phyloP scores from a whole-genome alignment of 2,888 invertebrate species.

The Prosapia bicincta region DNA sequence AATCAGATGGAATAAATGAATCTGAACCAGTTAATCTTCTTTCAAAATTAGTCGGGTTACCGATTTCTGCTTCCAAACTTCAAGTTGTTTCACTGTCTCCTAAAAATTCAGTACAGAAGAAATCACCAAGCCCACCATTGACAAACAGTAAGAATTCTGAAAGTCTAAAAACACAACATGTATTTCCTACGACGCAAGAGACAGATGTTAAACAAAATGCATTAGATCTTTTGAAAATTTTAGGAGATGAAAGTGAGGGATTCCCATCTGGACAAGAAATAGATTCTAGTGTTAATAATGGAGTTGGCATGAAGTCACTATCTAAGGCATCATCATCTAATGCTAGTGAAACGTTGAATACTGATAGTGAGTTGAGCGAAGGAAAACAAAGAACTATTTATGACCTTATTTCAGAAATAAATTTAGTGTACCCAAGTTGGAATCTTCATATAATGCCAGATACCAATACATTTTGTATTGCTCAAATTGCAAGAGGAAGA shows the following conservation, averaged over 20 bases:
- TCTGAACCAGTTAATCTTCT: not conserved
- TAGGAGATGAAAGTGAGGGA: slow-evolving; percentile 14
- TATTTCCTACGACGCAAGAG: not conserved
- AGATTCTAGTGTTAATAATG: not conserved
- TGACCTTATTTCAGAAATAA: slow-evolving; percentile 14
- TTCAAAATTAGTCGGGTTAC: not conserved
- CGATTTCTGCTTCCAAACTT: not conserved
- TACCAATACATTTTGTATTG: slow-evolving; percentile 22
- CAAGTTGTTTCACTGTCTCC: not conserved
- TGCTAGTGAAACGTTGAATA: not conserved
- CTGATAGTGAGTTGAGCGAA: not conserved
- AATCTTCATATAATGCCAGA: slow-evolving; percentile 26
- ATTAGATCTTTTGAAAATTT: slow-evolving; percentile 17
- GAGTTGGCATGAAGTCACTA: not conserved
- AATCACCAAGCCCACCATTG: not conserved
- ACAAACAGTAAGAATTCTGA: not conserved
- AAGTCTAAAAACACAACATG: not conserved
- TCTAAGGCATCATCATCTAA: not conserved
- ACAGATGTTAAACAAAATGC: not conserved
- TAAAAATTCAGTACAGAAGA: not conserved
- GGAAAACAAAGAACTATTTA: slow-evolving; percentile 13
- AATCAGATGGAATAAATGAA: not conserved
- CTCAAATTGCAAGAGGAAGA: slow-evolving; percentile 18
- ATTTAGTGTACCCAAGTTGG: slow-evolving; percentile 19
- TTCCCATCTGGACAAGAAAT: not conserved